Conservation (phyloP, 1,140 invertebrate genomes). For the Monomorium pharaonis region DNA sequence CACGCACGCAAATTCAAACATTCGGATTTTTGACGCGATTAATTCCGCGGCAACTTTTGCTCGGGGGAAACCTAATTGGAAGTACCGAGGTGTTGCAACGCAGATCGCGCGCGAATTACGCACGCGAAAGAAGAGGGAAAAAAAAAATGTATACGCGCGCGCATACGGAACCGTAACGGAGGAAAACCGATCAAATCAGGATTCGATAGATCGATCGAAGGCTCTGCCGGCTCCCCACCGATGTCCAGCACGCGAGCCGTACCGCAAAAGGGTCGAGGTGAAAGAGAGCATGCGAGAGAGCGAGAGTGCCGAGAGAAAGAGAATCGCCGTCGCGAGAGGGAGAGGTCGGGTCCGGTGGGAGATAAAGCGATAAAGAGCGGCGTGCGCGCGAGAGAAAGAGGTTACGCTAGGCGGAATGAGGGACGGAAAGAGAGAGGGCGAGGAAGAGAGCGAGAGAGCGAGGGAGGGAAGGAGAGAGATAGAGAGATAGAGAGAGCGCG, state of each 20-base stretch:
- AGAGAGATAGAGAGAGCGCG: slow-evolving; percentile 55
- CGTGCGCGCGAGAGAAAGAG: slow-evolving; percentile 65
- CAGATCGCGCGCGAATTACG: slow-evolving; percentile 39
- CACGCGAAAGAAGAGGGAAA: slow-evolving; percentile 46
- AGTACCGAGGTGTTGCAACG: slow-evolving; percentile 45
- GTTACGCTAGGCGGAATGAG: slow-evolving; percentile 72
- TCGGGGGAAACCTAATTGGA: slow-evolving; percentile 18
- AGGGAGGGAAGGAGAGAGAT: slow-evolving; percentile 30
- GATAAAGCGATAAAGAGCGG: slow-evolving; percentile 76
- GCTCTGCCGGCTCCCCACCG: slow-evolving; percentile 56
- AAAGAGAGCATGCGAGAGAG: slow-evolving; percentile 63
- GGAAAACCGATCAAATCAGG: slow-evolving; percentile 62
- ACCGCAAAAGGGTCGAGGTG: slow-evolving; percentile 74
- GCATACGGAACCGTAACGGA: background rate
- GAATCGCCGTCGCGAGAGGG: slow-evolving; percentile 59
- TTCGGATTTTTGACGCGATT: slow-evolving; percentile 37
- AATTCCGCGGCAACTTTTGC: slow-evolving; percentile 36
- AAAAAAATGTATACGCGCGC: slow-evolving; percentile 18
- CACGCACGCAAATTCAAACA: background rate
- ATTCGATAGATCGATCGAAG: slow-evolving; percentile 74
- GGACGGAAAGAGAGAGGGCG: slow-evolving; percentile 64
- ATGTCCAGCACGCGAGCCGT: slow-evolving; percentile 75
- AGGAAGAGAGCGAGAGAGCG: slow-evolving; percentile 6
- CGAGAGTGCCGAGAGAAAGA: slow-evolving; percentile 51
- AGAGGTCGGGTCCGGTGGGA: slow-evolving; percentile 68